Base-by-base conservation (phyloP, 1,140 invertebrate genomes). In the Amphibalanus amphitrite region DNA sequence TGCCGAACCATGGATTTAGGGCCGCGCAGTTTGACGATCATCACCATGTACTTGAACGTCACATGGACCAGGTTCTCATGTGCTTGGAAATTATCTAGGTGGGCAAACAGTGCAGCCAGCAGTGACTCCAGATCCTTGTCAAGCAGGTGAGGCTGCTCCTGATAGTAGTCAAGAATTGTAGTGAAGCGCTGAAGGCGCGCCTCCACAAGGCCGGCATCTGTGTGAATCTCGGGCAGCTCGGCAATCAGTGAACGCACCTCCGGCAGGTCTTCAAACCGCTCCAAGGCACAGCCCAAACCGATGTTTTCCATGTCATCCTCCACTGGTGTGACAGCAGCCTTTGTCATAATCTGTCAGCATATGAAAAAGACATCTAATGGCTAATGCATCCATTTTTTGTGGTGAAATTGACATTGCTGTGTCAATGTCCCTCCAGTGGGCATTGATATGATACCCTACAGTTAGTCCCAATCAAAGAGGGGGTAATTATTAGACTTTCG, bases 131-230 rank as follows among this genome's bases (percentile, higher is more conserved):
- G 82, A 79, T 92, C 87, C 0, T 89, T 87, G 85, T 97, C 94
- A 29, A 98, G 81, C 20, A 98, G 82, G 80, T 97, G 93, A 15
- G 93, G 94, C 78, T 98, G 94, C 81, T 96, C 94, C 79, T 95
- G 94, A 25, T 65, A 65, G 23, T 65, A n/a, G 26, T 65, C 64
- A 23, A 65, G 64, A 6, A 65, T 26, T 6, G 64, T 65, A 6
- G 23, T n/a, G 64, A 65, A 65, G 64, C 23, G 20, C 64, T 65
- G 64, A 6, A 65, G 26, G 20, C 26, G 23, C 10, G 64, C 4
- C 26, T 65, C 64, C 10, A 65, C 20, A 6, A 23, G 64, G 3
- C 6, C 64, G 4, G 20, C 20, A 25, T 65, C 64, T 23, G 4
- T 26, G 26, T 65, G n/a, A 6, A 65, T 65, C 64, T n/a, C 64